Percentiles rank a stretch among this genome's conserved stretches.
These are phyloP conservation scores for Lasius fuliginosus DNA, from an alignment of 2,888 invertebrate genomes.

Conservation along the genomic window DNA sequence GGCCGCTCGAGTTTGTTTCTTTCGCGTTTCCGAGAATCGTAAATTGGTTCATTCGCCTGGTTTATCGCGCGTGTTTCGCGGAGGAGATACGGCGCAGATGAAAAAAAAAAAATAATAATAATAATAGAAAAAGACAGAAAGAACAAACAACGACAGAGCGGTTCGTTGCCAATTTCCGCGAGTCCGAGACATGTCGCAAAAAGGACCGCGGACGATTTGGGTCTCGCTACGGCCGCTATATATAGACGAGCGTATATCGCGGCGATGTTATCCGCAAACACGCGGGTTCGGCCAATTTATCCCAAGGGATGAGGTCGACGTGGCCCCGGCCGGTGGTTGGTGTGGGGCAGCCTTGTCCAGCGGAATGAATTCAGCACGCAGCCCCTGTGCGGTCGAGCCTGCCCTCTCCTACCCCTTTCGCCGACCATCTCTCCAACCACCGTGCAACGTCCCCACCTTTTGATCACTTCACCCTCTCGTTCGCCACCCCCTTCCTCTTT, in stretches of 20 bases:
- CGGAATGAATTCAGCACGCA: conserved; percentile 84
- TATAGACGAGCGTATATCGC: conserved; percentile 79
- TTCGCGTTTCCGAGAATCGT: conserved; percentile 39
- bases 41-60: conserved; percentile 48
- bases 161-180: conserved; percentile 70
- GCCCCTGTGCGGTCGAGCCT: conserved; percentile 76
- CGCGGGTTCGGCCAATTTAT: conserved; percentile 85
- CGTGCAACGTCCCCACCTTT: conserved; percentile 67
- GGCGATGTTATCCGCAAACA: conserved; percentile 85
- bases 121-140: neutral
- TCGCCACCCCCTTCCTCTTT: conserved; percentile 53
- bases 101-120: conserved; percentile 33
- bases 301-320: conserved; percentile 84
- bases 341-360: conserved; percentile 82
- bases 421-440: conserved; percentile 66
- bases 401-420: conserved; percentile 64
- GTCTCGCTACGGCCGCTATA: conserved; percentile 66
- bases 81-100: conserved; percentile 25
- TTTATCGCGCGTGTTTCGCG: conserved; percentile 59
- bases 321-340: conserved; percentile 72
- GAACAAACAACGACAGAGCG: conserved; percentile 61
- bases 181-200: conserved; percentile 72
- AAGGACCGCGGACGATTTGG: conserved; percentile 66
- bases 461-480: conserved; percentile 63
- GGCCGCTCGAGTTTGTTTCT: neutral